phyloP scores from a whole-genome alignment of 2,113 vertebrate species.

The Sinocyclocheilus anshuiensis region DNA sequence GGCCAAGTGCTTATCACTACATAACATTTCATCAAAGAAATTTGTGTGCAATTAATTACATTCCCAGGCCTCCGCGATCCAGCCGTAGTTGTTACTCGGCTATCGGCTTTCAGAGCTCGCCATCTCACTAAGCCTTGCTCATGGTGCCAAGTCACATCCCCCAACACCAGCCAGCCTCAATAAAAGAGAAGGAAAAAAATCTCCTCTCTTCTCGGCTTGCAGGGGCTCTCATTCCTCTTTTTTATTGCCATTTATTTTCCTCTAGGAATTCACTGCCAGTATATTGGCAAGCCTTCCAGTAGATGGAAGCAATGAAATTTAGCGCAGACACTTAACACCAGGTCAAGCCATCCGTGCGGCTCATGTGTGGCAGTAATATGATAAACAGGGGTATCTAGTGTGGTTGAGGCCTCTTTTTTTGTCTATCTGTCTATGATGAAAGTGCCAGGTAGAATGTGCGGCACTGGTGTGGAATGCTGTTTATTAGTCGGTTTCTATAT shows the following conservation, averaged over 20 bases:
- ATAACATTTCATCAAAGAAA: constrained; percentile 96
- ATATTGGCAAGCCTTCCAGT: constrained; percentile 96
- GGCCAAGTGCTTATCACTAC: constrained; percentile 88
- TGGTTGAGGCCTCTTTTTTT: constrained; percentile 70
- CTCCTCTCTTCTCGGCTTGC: constrained; percentile 85
- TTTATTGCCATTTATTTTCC: constrained; percentile 99
- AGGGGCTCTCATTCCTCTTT: constrained; percentile 90
- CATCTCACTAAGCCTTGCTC: constrained; percentile 80
- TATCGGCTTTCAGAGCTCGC: constrained; percentile 86
- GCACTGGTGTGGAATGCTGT: constrained; percentile 15
- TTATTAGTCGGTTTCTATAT: background rate
- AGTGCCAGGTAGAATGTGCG: constrained; percentile 64
- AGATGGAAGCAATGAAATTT: constrained; percentile 97
- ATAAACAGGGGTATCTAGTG: constrained; percentile 91
- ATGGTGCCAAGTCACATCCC: constrained; percentile 91
- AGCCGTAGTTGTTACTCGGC: constrained; percentile 79
- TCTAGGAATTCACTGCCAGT: constrained; percentile 96
- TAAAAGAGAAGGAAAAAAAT: constrained; percentile 74
- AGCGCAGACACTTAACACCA: constrained; percentile 94
- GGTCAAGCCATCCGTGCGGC: constrained; percentile 86
- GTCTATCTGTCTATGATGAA: constrained; percentile 80
- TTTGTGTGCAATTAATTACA: constrained; percentile 97
- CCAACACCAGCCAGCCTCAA: constrained; percentile 85
- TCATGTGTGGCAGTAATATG: constrained; percentile 89
- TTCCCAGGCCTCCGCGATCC: constrained; percentile 80